phyloP scores from a whole-genome alignment of 1,140 invertebrate species.

The Drosophila kikkawai region DNA sequence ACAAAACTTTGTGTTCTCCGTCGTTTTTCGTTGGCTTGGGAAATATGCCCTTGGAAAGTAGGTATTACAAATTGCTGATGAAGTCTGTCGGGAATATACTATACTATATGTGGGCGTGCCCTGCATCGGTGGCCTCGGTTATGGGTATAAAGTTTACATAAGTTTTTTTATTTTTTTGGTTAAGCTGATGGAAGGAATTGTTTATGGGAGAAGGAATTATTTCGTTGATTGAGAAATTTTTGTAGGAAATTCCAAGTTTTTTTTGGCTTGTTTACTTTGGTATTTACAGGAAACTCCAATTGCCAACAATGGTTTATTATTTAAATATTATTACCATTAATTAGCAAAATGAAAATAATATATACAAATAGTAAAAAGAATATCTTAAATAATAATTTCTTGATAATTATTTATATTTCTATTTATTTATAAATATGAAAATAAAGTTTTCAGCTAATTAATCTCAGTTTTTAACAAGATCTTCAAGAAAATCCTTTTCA shows the following conservation, averaged over 20 bases:
- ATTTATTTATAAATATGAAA: too few species aligned
- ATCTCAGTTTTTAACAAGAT: too few species aligned
- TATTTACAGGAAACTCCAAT: too few species aligned
- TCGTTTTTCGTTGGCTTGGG: constrained; percentile 21
- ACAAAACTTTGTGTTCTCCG: constrained; percentile 62
- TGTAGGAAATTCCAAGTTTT: too few species aligned
- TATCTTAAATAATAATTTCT: too few species aligned
- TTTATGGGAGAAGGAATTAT: not conserved
- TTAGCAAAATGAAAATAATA: too few species aligned
- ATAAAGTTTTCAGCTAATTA: too few species aligned
- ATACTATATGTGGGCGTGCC: constrained; percentile 25
- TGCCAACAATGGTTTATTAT: too few species aligned
- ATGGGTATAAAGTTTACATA: constrained; percentile 8
- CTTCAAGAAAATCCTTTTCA: not conserved
- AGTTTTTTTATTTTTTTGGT: not conserved
- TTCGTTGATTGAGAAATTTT: not conserved
- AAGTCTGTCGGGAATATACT: constrained; percentile 50
- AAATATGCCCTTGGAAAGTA: constrained; percentile 57
- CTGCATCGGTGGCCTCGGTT: not conserved
- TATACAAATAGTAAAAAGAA: too few species aligned
- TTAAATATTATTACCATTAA: too few species aligned
- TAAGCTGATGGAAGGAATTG: not conserved
- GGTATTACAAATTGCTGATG: constrained; percentile 64
- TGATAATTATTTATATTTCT: too few species aligned
- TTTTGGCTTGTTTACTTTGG: too few species aligned